Percentiles rank a stretch among this genome's conserved stretches.
These are phyloP conservation scores for Aleiodes leptofemur DNA, from an alignment of 2,888 invertebrate genomes.

Conservation along the genomic window DNA sequence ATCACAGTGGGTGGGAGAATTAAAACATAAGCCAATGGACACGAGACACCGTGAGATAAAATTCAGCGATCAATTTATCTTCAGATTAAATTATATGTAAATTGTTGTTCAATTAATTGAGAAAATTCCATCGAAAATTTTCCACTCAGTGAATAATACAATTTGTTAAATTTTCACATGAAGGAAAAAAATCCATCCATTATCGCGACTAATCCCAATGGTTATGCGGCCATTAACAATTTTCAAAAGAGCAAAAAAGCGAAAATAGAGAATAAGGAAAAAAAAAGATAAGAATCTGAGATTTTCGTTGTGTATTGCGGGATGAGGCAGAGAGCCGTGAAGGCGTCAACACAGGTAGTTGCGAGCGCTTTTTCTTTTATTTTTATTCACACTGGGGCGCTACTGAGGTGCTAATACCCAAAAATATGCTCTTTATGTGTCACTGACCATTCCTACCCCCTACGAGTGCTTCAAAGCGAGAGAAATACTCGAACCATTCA, in stretches of 20 bases:
- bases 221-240: conserved; percentile 72
- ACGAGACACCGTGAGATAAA: conserved; percentile 19
- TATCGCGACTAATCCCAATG: conserved; percentile 68
- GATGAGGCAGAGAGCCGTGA: conserved; percentile 48
- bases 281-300: neutral
- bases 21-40: conserved; percentile 9
- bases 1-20: neutral
- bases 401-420: conserved; percentile 63
- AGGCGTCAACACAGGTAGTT: conserved; percentile 64
- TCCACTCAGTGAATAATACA: conserved; percentile 2
- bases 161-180: neutral
- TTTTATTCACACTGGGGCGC: neutral
- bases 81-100: neutral
- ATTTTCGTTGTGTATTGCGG: conserved; percentile 30
- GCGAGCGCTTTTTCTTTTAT: conserved; percentile 33
- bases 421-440: conserved; percentile 75
- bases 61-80: conserved; percentile 17
- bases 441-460: conserved; percentile 71
- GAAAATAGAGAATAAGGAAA: conserved; percentile 15
- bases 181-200: conserved; percentile 49
- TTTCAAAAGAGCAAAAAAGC: conserved; percentile 36
- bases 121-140: neutral
- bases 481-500: neutral
- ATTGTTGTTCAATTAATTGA: neutral
- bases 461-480: neutral